Conservation (phyloP, 2,888 invertebrate genomes). For the Nymphalis c-album region DNA sequence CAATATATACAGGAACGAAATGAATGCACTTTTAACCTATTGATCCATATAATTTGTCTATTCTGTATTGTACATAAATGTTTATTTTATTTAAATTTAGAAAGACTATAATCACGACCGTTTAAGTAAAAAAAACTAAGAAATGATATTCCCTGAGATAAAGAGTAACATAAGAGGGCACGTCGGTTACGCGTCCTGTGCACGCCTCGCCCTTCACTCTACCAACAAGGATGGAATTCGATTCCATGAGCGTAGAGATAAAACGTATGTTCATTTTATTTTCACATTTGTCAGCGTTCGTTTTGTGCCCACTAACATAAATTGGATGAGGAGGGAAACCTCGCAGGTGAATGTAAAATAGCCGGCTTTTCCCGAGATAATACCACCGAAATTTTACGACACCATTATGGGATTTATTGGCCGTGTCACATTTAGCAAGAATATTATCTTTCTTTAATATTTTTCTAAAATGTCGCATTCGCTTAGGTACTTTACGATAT, state of each 20-base stretch:
- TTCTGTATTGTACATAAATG: no score
- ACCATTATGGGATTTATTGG: conserved; percentile 80
- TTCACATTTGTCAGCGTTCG: conserved; percentile 81
- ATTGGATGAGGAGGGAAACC: conserved; percentile 80
- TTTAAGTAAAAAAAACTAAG: no score
- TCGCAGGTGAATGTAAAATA: conserved; percentile 81
- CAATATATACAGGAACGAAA: no score
- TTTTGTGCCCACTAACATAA: conserved; percentile 82
- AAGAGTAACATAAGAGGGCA: conserved; percentile 3
- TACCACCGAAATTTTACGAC: conserved; percentile 79
- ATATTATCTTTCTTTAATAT: conserved; percentile 66
- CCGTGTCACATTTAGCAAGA: conserved; percentile 73
- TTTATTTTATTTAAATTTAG: no score
- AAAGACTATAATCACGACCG: no score
- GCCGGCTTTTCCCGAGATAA: conserved; percentile 80
- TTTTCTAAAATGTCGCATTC: conserved; percentile 53
- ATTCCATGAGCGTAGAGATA: conserved; percentile 74
- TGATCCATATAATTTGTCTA: no score
- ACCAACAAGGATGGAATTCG: conserved; percentile 58
- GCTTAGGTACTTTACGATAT: conserved; percentile 32
- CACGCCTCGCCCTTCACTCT: conserved; percentile 28
- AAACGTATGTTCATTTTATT: conserved; percentile 81
- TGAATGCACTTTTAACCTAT: no score
- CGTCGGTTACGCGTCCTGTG: conserved; percentile 13
- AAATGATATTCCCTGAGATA: background rate